Evolutionary conservation across 2,113 vertebrate species (phyloP).

Genomic region (Cyphomyrus plagiostoma): DNA sequence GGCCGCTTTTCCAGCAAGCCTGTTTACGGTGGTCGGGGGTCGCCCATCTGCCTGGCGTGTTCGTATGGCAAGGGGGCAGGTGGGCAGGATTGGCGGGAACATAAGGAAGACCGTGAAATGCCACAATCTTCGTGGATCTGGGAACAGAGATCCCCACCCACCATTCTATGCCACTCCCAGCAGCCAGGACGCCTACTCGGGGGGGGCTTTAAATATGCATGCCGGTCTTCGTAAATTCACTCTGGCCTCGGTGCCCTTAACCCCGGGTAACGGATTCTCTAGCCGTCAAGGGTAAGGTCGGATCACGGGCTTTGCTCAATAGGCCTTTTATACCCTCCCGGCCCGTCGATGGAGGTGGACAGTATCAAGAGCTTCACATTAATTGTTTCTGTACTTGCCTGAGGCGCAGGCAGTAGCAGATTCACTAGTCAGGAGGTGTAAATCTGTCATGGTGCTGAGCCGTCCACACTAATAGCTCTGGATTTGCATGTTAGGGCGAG

Average conservation of each 20-base stretch:
- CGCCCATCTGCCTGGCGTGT: neutral
- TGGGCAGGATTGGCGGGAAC: neutral
- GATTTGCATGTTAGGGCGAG: neutral
- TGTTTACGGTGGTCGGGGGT: neutral
- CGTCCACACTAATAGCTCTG: neutral
- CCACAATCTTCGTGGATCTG: neutral
- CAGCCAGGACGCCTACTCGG: conserved; percentile 33
- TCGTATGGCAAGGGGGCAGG: neutral
- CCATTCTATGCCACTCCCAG: conserved; percentile 43
- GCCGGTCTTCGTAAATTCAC: conserved; percentile 36
- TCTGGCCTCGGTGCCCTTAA: conserved; percentile 29
- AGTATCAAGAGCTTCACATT: conserved; percentile 31
- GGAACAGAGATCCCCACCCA: neutral
- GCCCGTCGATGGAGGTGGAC: conserved; percentile 42
- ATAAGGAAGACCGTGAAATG: neutral
- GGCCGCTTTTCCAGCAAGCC: neutral
- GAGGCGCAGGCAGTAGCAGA: conserved; percentile 43
- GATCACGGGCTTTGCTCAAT: conserved; percentile 39
- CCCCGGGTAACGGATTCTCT: conserved; percentile 36
- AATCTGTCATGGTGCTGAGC: conserved; percentile 15
- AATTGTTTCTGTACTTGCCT: conserved; percentile 48
- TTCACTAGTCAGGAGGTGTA: conserved; percentile 39
- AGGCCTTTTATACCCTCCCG: conserved; percentile 46
- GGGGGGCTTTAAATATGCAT: conserved; percentile 30
- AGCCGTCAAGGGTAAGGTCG: conserved; percentile 30